Conservation (phyloP, 1,140 invertebrate genomes). For the Sitodiplosis mosellana region DNA sequence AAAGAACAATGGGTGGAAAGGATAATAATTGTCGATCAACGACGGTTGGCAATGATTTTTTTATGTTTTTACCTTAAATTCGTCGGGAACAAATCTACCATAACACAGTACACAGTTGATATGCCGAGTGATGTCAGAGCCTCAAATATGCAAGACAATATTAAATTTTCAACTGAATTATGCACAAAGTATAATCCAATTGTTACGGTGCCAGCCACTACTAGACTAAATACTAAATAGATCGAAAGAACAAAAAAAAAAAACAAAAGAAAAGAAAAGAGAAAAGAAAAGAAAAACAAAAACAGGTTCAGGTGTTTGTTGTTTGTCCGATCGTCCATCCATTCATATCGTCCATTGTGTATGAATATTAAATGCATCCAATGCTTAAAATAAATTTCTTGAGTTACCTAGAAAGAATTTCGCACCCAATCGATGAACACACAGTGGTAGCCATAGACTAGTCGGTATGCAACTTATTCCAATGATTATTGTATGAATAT, state of each 20-base stretch:
- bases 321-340: not conserved
- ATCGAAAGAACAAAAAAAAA: conserved; percentile 17
- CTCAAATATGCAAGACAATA: conserved; percentile 55
- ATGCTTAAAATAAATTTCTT: conserved; percentile 15
- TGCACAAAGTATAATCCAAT: conserved; percentile 57
- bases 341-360: too few relatives aligned
- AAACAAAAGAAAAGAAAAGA: not conserved
- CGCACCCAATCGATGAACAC: conserved; percentile 48
- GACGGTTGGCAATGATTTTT: too few relatives aligned
- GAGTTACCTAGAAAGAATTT: conserved; percentile 59
- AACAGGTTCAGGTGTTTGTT: not conserved
- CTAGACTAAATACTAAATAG: conserved; percentile 53
- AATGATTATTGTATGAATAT: conserved; percentile 48
- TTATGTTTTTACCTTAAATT: conserved; percentile 50
- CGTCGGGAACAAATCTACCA: conserved; percentile 59
- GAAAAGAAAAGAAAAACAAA: too few relatives aligned
- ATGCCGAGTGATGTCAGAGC: conserved; percentile 54
- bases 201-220: conserved; percentile 50
- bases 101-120: conserved; percentile 52
- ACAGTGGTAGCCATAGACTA: conserved; percentile 48
- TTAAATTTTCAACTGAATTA: conserved; percentile 45
- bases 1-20: too few relatives aligned
- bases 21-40: too few relatives aligned
- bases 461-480: conserved; percentile 54
- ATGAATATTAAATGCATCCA: not conserved